Evolutionary conservation across 2,888 invertebrate genomes (phyloP).

Genomic region (Lasioglossum marginatum): DNA sequence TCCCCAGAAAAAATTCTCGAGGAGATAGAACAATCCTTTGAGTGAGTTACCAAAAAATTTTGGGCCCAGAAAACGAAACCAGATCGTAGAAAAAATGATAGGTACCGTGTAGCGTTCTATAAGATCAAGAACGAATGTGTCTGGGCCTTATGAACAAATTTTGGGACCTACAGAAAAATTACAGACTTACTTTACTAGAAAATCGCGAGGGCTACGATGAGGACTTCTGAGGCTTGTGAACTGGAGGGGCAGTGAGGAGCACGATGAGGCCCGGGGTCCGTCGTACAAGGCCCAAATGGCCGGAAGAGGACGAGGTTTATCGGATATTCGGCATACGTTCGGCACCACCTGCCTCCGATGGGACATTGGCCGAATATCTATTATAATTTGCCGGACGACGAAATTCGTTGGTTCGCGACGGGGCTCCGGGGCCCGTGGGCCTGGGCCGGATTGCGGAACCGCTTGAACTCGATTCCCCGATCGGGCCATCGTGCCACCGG

Average conservation of each 20-base stretch:
- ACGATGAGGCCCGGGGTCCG: background rate
- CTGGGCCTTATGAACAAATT: background rate
- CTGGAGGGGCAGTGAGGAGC: background rate
- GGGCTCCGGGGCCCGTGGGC: background rate
- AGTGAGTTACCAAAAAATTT: background rate
- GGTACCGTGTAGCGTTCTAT: too few species aligned
- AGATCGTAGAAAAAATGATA: background rate
- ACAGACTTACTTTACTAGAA: background rate
- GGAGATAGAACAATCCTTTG: background rate
- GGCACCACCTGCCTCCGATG: slow-evolving; percentile 77
- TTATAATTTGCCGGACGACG: slow-evolving; percentile 73
- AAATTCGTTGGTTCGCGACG: slow-evolving; percentile 60
- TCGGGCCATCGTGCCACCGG: slow-evolving; percentile 38
- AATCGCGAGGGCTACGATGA: background rate
- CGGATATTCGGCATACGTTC: slow-evolving; percentile 62
- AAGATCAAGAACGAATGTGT: too few species aligned
- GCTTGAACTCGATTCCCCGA: slow-evolving; percentile 37
- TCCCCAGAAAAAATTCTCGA: background rate
- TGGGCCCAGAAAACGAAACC: background rate
- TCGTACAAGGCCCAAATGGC: background rate
- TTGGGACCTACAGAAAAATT: background rate
- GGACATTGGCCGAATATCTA: slow-evolving; percentile 57
- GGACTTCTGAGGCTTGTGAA: background rate
- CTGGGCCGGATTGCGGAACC: slow-evolving; percentile 45
- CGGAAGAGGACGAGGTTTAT: slow-evolving; percentile 48